Evolutionary conservation across 2,888 invertebrate species (phyloP).

Genomic region (Microctonus brassicae): DNA sequence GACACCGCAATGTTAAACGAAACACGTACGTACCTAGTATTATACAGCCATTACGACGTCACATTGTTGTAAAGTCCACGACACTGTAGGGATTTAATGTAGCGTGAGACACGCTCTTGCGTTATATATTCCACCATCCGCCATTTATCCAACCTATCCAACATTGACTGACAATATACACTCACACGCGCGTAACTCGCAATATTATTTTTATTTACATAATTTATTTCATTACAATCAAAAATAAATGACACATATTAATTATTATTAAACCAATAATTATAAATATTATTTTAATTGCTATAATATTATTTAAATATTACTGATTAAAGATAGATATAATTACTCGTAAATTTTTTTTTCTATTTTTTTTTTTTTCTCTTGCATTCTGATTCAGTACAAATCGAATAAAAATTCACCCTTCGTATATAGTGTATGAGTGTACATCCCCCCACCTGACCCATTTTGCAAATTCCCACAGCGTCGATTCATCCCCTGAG

Average conservation of each 20-base stretch:
- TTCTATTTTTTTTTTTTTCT: neutral
- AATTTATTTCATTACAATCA: neutral
- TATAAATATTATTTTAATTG: slow-evolving; percentile 1
- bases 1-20: slow-evolving; percentile 51
- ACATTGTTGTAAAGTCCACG: slow-evolving; percentile 47
- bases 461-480: slow-evolving; percentile 52
- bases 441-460: slow-evolving; percentile 53
- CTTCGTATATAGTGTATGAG: slow-evolving; percentile 2
- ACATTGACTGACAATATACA: slow-evolving; percentile 58
- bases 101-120: slow-evolving; percentile 57
- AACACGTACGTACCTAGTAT: slow-evolving; percentile 51
- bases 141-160: neutral
- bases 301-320: no score
- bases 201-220: neutral
- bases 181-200: slow-evolving; percentile 40
- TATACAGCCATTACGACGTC: slow-evolving; percentile 57
- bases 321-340: no score
- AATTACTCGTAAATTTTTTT: no score
- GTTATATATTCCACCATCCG: slow-evolving; percentile 16
- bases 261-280: neutral
- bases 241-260: neutral
- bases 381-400: slow-evolving; percentile 32
- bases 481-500: slow-evolving; percentile 48
- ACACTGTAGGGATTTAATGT: slow-evolving; percentile 41
- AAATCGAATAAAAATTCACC: slow-evolving; percentile 37